These are phyloP conservation scores for Gisinianus flammeolus DNA, from an alignment of 2,888 invertebrate genomes.

Conservation along the genomic window DNA sequence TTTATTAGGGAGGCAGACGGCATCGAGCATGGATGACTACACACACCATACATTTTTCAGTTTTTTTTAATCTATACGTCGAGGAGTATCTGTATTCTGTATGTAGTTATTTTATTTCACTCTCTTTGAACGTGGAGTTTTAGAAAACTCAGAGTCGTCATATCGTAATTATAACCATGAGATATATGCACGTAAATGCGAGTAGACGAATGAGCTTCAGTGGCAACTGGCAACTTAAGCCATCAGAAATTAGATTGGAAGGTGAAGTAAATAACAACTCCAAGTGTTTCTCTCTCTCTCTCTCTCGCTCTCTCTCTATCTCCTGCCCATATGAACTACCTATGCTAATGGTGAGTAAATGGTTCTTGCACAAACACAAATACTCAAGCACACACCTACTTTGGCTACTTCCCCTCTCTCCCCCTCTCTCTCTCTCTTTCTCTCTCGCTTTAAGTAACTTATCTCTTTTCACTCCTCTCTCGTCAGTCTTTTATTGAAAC, in stretches of 20 bases:
- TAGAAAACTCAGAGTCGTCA: not conserved
- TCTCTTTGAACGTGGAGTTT: not conserved
- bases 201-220: not conserved
- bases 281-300: not conserved
- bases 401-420: not conserved
- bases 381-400: not conserved
- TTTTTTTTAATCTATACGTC: not conserved
- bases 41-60: not conserved
- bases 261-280: not conserved
- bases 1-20: conserved; percentile 33
- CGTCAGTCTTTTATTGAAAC: not conserved
- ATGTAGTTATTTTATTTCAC: not conserved
- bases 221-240: not conserved
- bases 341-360: conserved; percentile 21
- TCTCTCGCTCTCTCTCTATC: too few relatives aligned
- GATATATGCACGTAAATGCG: too few relatives aligned
- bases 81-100: not conserved
- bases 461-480: not conserved
- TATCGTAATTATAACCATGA: too few relatives aligned
- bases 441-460: not conserved
- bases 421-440: not conserved
- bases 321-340: not conserved
- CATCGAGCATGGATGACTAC: conserved; percentile 17
- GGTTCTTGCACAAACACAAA: conserved; percentile 1
- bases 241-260: not conserved